phyloP scores from a whole-genome alignment of 2,113 vertebrate genomes.

The Myocastor coypus region DNA sequence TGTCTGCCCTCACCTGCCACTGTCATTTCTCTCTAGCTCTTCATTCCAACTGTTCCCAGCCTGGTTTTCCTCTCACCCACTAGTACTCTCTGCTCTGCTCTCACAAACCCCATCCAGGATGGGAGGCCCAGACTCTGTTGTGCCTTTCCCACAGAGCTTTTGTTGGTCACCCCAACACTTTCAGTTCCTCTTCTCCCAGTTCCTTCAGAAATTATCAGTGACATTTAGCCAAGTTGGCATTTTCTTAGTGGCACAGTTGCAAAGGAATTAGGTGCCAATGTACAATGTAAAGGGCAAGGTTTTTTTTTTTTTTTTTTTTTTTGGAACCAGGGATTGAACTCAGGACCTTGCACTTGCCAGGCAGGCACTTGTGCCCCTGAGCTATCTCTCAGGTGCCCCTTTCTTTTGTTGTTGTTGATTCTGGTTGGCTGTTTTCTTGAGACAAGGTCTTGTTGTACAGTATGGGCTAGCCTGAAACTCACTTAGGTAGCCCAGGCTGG shows the following conservation, averaged over 20 bases:
- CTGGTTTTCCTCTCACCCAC: not conserved
- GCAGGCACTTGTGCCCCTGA: no score
- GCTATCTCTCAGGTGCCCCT: no score
- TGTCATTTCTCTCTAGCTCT: not conserved
- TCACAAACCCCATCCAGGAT: not conserved
- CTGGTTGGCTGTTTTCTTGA: not conserved
- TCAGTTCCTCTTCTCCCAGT: not conserved
- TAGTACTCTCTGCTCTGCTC: not conserved
- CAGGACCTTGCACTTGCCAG: no score
- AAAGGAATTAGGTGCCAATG: conserved; percentile 25
- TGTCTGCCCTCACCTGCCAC: not conserved
- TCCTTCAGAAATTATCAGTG: conserved; percentile 30
- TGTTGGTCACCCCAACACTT: not conserved
- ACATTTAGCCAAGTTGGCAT: not conserved
- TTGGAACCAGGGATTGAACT: no score
- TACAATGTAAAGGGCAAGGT: not conserved
- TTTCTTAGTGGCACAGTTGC: not conserved
- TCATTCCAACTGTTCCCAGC: not conserved
- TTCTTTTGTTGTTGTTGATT: no score
- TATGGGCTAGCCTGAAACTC: not conserved
- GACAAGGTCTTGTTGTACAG: not conserved
- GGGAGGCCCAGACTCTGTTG: not conserved
- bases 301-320: not conserved
- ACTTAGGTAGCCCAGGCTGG: not conserved
- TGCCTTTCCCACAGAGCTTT: not conserved